Evolutionary conservation across 2,888 invertebrate genomes (phyloP), one percentile per base, ranked within the genome.

Genomic region (Tortrix viridana): DNA sequence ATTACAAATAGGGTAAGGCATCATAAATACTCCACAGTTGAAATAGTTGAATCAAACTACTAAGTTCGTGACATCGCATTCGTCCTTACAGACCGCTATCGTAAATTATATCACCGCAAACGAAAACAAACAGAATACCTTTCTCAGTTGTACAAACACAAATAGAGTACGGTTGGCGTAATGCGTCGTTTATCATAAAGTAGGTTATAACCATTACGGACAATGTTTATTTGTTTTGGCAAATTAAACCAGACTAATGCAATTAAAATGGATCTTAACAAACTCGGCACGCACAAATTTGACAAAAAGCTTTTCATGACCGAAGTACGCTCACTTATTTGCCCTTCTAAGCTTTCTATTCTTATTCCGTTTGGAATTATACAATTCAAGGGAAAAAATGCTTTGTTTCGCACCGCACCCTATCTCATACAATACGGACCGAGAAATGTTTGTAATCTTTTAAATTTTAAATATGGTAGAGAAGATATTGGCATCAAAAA

Each of bases 1-100:
- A 12, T 12, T 32, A 32, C 32, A n/a, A n/a, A n/a, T n/a, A n/a
- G n/a, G n/a, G n/a, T 12, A 32, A 12, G 32, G 32, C 32, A 32
- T 12, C 32, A 32, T 32, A 32, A 32, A 32, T 32, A 32, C 32
- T 12, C 12, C 32, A 32, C 38, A 20, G 53, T 22, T 37, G 14
- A 50, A 50, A 32, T 32, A 20, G 53, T 22, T 37, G 14, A 50
- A 50, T 50, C 52, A 41, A 53, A 41, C 41, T 53, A 41, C 9
- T 38, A n/a, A n/a, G n/a, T 38, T 53, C 22, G 22, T n/a, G 41
- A 38, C 38, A 16, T 53, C 38, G 52, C n/a, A 53, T 53, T 38
- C 41, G 22, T 38, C 52, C 32, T 41, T 41, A 41, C 41, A 14
- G 16, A 41, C 38, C 22, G 52, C 14, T 5, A 3, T n/a, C 38